Conservation (phyloP, 2,113 vertebrate genomes). For the Python bivittatus region DNA sequence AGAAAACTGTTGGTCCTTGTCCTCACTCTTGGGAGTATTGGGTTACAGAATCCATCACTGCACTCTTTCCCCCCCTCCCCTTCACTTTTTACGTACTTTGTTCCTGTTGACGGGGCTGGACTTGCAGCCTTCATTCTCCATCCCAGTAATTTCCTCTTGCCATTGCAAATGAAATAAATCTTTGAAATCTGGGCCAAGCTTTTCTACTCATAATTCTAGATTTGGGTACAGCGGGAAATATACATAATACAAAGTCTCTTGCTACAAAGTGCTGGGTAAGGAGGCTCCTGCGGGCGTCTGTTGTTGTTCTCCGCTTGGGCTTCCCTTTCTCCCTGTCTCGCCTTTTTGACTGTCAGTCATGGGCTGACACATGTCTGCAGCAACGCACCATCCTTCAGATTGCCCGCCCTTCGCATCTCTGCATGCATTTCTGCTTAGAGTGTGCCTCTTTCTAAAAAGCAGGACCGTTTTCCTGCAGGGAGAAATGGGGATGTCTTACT, state of each 20-base stretch:
- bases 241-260: neutral
- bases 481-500: neutral
- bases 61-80: neutral
- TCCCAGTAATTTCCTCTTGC: neutral
- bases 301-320: no score
- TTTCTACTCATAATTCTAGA: neutral
- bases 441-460: neutral
- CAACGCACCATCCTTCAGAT: no score
- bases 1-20: neutral
- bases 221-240: fast-evolving
- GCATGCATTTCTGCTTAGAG: no score
- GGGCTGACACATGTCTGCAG: neutral
- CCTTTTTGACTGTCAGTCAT: neutral
- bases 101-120: neutral
- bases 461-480: neutral
- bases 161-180: neutral
- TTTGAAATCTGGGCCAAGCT: neutral
- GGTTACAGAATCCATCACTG: neutral
- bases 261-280: neutral
- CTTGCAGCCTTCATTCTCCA: neutral
- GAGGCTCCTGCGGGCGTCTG: neutral
- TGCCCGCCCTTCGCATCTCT: neutral
- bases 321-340: neutral
- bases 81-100: neutral
- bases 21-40: neutral